These are phyloP conservation scores for Sprattus sprattus DNA, from an alignment of 2,113 vertebrate species.

Conservation along the genomic window DNA sequence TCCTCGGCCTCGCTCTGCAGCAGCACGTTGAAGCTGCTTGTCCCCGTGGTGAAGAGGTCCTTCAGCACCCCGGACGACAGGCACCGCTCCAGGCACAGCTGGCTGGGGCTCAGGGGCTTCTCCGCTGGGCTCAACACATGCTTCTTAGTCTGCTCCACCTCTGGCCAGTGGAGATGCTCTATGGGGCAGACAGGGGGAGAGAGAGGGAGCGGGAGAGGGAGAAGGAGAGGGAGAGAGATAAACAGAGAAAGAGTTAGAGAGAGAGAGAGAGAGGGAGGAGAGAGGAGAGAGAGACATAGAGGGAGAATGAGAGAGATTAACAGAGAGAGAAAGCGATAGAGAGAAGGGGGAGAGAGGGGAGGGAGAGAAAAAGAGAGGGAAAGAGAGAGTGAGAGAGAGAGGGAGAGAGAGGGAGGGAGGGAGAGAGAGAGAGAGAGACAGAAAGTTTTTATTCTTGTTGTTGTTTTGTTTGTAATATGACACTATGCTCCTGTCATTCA, in stretches of 20 bases:
- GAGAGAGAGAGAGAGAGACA: neutral
- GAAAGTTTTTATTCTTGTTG: neutral
- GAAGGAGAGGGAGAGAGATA: neutral
- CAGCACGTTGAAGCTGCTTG: slow-evolving; percentile 82
- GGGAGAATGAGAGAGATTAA: too few relatives aligned
- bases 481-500: too few relatives aligned
- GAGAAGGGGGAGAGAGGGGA: neutral
- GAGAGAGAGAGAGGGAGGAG: neutral
- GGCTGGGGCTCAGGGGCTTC: slow-evolving; percentile 63
- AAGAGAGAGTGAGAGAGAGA: neutral
- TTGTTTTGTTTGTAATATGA: too few relatives aligned
- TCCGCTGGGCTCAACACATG: slow-evolving; percentile 72
- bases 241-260: neutral
- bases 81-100: slow-evolving; percentile 67
- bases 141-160: slow-evolving; percentile 84
- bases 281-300: neutral
- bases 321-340: neutral
- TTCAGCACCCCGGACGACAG: slow-evolving; percentile 75
- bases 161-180: slow-evolving; percentile 89
- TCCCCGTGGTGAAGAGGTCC: slow-evolving; percentile 80
- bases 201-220: neutral
- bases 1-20: slow-evolving; percentile 79
- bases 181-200: slow-evolving; percentile 33
- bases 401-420: neutral
- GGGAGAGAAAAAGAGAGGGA: neutral